Evolutionary conservation across 2,113 vertebrate genomes (phyloP).

Genomic region (Crotalus horridus): DNA sequence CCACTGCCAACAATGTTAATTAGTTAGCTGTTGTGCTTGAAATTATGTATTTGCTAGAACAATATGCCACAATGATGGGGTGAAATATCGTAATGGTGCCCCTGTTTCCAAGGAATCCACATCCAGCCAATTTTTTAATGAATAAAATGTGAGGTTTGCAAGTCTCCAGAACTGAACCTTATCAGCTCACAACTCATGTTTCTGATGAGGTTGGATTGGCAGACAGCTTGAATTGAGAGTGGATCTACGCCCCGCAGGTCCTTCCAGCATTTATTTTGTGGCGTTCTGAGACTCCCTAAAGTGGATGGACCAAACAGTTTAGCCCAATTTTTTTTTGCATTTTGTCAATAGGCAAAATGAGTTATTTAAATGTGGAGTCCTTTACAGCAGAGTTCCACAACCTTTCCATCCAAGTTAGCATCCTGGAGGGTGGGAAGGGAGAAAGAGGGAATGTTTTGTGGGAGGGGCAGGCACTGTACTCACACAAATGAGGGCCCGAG

Average conservation of each 20-base stretch:
- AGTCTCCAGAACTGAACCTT: not conserved
- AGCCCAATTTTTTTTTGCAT: not conserved
- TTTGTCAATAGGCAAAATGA: not conserved
- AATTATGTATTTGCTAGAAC: constrained; percentile 13
- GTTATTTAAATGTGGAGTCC: not conserved
- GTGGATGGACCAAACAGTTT: not conserved
- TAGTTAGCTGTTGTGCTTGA: constrained; percentile 28
- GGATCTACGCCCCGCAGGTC: not conserved
- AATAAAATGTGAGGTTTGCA: not conserved
- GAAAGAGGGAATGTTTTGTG: too few relatives aligned
- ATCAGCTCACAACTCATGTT: not conserved
- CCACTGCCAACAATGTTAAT: constrained; percentile 17
- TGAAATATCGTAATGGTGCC: not conserved
- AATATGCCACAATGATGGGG: constrained; percentile 10
- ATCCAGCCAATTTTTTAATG: not conserved
- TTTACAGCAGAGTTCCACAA: not conserved
- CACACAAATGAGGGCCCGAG: too few relatives aligned
- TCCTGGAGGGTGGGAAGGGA: too few relatives aligned
- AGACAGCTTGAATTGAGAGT: not conserved
- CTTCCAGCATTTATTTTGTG: not conserved
- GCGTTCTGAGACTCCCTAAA: not conserved
- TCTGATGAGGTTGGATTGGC: not conserved
- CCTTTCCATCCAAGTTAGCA: too few relatives aligned
- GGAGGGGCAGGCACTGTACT: too few relatives aligned
- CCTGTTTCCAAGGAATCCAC: not conserved